Evolutionary conservation across 1,140 invertebrate genomes (phyloP), one percentile per base, ranked within the genome.

Genomic region (Nephotettix cincticeps): DNA sequence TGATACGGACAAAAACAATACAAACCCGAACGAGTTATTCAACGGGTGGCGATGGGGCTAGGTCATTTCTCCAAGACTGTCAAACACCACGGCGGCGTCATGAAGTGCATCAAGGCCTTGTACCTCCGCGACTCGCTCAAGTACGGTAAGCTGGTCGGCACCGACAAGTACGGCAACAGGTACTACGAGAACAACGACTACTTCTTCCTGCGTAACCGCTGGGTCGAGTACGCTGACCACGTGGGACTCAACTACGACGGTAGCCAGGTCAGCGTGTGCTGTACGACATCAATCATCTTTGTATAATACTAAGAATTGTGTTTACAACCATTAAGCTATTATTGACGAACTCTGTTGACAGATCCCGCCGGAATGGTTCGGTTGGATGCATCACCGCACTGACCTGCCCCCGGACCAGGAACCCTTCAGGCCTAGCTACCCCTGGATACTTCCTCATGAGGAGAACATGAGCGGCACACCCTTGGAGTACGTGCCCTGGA

Each of bases 241-340:
- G 84, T 88, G 69, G 82, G 85, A 77, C 79, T 96, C 76, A 90
- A 98, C 79, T 99, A 99, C 81, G 97, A 99, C 85, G 96, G 86
- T 0, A 95, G 93, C 76, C 93, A 96, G 30, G 86, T 97, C 6
- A 51, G n/a, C 6, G 4, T 36, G 32, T n/a, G n/a, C n/a, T n/a
- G n/a, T n/a, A n/a, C n/a, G n/a, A n/a, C n/a, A n/a, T n/a, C n/a
- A n/a, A n/a, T n/a, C n/a, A n/a, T n/a, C n/a, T n/a, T n/a, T n/a
- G n/a, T n/a, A n/a, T n/a, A n/a, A n/a, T n/a, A n/a, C n/a, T n/a
- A n/a, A n/a, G n/a, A n/a, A n/a, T n/a, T n/a, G n/a, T n/a, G n/a
- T n/a, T n/a, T n/a, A n/a, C n/a, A n/a, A n/a, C n/a, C n/a, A n/a
- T n/a, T n/a, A n/a, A n/a, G n/a, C n/a, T n/a, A n/a, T n/a, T n/a